These are phyloP conservation scores for Scaptomyza flava DNA, from an alignment of 2,888 invertebrate species.

Conservation along the genomic window DNA sequence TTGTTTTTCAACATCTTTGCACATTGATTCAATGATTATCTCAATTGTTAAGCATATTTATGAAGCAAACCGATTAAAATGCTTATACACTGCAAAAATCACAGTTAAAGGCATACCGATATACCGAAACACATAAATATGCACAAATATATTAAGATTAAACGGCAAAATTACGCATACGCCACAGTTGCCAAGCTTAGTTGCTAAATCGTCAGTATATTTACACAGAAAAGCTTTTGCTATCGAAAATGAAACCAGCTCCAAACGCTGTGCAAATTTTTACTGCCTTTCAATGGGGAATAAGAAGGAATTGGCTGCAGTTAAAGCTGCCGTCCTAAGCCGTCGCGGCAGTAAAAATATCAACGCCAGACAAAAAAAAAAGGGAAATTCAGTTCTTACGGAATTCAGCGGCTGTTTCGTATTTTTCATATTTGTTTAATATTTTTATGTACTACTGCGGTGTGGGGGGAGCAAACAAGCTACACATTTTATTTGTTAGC, in stretches of 20 bases:
- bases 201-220: slow-evolving; percentile 50
- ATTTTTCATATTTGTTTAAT: slow-evolving; percentile 58
- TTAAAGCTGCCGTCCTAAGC: slow-evolving; percentile 59
- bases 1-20: background rate
- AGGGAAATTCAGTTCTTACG: slow-evolving; percentile 23
- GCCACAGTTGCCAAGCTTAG: slow-evolving; percentile 32
- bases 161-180: slow-evolving; percentile 58
- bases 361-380: slow-evolving; percentile 56
- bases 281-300: slow-evolving; percentile 22
- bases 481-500: slow-evolving; percentile 71
- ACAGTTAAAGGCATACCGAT: slow-evolving; percentile 8
- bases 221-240: slow-evolving; percentile 9
- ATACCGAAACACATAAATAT: slow-evolving; percentile 22
- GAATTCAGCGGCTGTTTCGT: slow-evolving; percentile 33
- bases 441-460: slow-evolving; percentile 64
- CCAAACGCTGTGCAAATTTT: slow-evolving; percentile 49
- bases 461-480: slow-evolving; percentile 41
- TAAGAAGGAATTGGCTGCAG: slow-evolving; percentile 21
- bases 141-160: slow-evolving; percentile 44
- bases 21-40: background rate
- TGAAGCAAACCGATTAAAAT: slow-evolving; percentile 12
- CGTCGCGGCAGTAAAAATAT: slow-evolving; percentile 70
- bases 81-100: slow-evolving; percentile 28
- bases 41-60: slow-evolving; percentile 21
- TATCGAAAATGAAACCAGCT: slow-evolving; percentile 1